Percentiles rank a stretch among this genome's conserved stretches.
Conservation (phyloP, 30 jellyfish, hydroid and myxozoan genomes). For the Phacellophora camtschatica region DNA sequence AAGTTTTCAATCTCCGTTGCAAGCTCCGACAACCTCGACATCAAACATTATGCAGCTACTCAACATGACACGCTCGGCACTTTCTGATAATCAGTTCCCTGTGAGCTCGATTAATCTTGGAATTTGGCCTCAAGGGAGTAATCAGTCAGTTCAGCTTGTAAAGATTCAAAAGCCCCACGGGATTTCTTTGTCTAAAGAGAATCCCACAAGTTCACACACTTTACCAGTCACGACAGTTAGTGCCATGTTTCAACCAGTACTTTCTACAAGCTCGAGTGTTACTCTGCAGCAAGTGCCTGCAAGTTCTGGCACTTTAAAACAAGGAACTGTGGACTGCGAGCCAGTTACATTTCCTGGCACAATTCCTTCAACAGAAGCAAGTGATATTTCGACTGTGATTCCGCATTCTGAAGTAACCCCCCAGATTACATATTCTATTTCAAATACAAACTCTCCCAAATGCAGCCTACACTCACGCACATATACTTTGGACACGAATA, state of each 20-base stretch:
- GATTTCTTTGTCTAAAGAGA: neutral
- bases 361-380: neutral
- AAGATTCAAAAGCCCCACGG: neutral
- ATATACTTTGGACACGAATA: neutral
- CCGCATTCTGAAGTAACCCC: too few relatives aligned
- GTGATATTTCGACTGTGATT: neutral
- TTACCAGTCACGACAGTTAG: neutral
- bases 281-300: neutral
- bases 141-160: conserved; percentile 5
- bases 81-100: conserved; percentile 25
- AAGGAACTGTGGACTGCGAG: neutral
- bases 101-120: conserved; percentile 10
- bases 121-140: conserved; percentile 9
- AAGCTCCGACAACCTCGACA: neutral
- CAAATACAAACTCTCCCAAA: neutral
- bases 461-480: neutral
- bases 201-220: neutral
- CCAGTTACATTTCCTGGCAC: neutral
- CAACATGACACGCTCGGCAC: conserved; percentile 48
- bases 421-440: neutral
- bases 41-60: conserved; percentile 44
- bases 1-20: neutral
- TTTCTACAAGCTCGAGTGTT: neutral
- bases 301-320: neutral
- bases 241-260: too few relatives aligned